Evolutionary conservation across 2,797 vertebrate genomes (phyloP).

Genomic region (Argyrosomus regius): DNA sequence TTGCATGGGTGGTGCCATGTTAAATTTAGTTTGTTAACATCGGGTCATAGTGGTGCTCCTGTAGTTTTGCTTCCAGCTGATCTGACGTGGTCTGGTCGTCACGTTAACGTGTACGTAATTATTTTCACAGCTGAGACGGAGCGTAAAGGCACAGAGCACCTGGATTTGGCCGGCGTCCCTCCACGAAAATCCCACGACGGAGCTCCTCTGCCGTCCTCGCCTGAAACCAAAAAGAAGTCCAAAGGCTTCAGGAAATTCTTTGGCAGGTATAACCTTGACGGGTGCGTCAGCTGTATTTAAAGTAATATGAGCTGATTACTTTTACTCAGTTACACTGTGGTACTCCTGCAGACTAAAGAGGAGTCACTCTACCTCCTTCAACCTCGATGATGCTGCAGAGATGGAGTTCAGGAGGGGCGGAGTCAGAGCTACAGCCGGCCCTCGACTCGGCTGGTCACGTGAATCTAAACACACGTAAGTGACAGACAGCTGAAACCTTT

Average conservation of each 20-base stretch:
- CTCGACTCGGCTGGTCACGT: constrained; percentile 94
- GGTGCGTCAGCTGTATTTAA: background rate
- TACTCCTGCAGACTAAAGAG: constrained; percentile 88
- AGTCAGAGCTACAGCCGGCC: constrained; percentile 94
- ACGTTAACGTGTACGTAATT: background rate
- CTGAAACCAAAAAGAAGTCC: constrained; percentile 94
- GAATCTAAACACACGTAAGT: constrained; percentile 89
- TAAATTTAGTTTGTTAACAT: background rate
- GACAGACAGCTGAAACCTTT: background rate
- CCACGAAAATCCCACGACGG: constrained; percentile 75
- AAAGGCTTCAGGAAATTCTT: constrained; percentile 94
- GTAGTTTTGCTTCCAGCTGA: background rate
- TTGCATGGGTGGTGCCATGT: constrained; percentile 43
- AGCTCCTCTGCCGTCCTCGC: constrained; percentile 84
- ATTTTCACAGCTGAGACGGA: constrained; percentile 88
- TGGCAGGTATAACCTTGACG: constrained; percentile 88
- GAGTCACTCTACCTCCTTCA: constrained; percentile 95
- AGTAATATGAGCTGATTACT: fast-evolving
- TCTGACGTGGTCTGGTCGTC: background rate
- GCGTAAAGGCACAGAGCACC: constrained; percentile 89
- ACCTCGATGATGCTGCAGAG: constrained; percentile 90
- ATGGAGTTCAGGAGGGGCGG: constrained; percentile 95
- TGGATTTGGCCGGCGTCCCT: constrained; percentile 89
- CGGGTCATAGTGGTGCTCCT: background rate
- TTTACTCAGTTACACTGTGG: background rate